phyloP scores from a whole-genome alignment of 2,888 invertebrate species.

The Lagria hirta region DNA sequence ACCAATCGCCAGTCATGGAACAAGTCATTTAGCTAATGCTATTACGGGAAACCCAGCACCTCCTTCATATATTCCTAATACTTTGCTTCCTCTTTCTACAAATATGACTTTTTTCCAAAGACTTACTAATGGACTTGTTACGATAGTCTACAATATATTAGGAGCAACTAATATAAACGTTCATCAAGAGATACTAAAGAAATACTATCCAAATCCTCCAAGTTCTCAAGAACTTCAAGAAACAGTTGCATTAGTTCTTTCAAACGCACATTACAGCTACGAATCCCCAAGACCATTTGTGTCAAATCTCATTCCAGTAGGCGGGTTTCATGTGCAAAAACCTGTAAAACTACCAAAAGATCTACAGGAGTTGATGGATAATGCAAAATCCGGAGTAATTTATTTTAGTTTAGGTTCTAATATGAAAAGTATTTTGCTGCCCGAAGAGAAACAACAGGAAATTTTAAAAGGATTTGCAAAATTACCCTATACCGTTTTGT shows the following conservation, averaged over 20 bases:
- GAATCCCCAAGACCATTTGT: conserved; percentile 40
- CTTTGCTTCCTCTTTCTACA: conserved; percentile 34
- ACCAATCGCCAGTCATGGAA: conserved; percentile 35
- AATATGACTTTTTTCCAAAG: conserved; percentile 39
- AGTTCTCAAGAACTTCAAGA: conserved; percentile 32
- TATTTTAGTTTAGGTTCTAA: conserved; percentile 36
- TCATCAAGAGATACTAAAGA: conserved; percentile 31
- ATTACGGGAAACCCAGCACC: conserved; percentile 44
- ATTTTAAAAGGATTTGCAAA: conserved; percentile 61
- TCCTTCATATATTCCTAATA: conserved; percentile 45
- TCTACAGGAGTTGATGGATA: conserved; percentile 33
- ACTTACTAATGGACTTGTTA: conserved; percentile 11
- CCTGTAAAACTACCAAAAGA: conserved; percentile 19
- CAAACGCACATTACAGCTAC: conserved; percentile 41
- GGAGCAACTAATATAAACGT: conserved; percentile 17
- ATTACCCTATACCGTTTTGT: conserved; percentile 64
- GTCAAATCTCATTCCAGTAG: conserved; percentile 43
- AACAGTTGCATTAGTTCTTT: conserved; percentile 37
- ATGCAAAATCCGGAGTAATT: conserved; percentile 38
- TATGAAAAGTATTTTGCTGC: conserved; percentile 33
- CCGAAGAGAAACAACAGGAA: conserved; percentile 34
- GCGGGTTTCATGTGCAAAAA: conserved; percentile 41
- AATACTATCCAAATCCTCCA: conserved; percentile 39
- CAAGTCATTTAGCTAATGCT: conserved; percentile 15
- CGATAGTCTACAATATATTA: conserved; percentile 10